Base-by-base conservation (phyloP, 2,888 invertebrate genomes). In the Eupithecia pulchellata region DNA sequence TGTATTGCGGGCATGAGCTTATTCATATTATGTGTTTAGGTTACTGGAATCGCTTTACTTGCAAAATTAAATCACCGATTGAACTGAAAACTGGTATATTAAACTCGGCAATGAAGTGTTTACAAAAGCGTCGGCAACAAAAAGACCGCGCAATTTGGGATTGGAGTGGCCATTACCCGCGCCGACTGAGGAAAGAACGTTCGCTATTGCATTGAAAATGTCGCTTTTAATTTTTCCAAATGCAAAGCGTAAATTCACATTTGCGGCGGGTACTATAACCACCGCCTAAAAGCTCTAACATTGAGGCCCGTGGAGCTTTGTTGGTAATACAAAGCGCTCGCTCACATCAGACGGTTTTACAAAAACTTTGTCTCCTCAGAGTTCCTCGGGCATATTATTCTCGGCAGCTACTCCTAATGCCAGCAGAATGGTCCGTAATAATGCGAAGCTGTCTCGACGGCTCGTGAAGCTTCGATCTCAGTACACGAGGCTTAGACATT, bases 141-240 rank as follows among this genome's bases (percentile, higher is more conserved):
- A 90, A 87, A 86, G 84, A 81, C 84, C 82, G 87, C 84, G 85
- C 84, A 87, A 88, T 91, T 93, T 88, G 80, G 87, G 85, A 90
- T 89, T 92, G 91, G 87, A 93, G 92, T 91, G 91, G 92, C 91
- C 92, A 92, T 93, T 92, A 92, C 89, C 86, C 86, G 85, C 87
- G 86, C 88, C 86, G 89, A 86, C 91, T 89, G 89, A 84, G 85
- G 84, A 89, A 89, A 90, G 89, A 91, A 88, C 88, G 88, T 82
- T 91, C 83, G 88, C 88, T 90, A 92, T 91, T 89, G 89, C 92
- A 91, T 91, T 90, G 87, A 89, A 90, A 93, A 90, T 88, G 92
- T 90, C 88, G 91, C 90, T 92, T 93, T 92, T 91, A 91, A 91
- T 92, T 92, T 92, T 91, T 91, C 89, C 85, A 91, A 92, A 91